phyloP scores from a whole-genome alignment of 2,797 vertebrate species.

The Odontamblyopus rebecca region DNA sequence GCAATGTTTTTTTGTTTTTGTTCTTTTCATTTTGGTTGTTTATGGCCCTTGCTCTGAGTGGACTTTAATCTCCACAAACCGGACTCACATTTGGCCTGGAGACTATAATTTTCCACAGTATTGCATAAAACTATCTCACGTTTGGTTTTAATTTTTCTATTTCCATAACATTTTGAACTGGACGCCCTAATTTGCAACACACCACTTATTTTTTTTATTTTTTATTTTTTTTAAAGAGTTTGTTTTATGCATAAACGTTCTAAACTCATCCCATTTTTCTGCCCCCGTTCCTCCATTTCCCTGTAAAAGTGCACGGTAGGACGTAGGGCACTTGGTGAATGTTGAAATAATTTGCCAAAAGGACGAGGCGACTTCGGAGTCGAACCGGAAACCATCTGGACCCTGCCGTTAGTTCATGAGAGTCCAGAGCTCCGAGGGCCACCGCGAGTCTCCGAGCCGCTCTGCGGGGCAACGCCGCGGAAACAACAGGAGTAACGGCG shows the following conservation, averaged over 20 bases:
- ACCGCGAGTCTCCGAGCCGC: background rate
- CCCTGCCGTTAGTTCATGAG: conserved; percentile 66
- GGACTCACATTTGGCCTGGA: too few relatives aligned
- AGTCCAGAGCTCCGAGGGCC: conserved; percentile 41
- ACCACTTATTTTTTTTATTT: too few relatives aligned
- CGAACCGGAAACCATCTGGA: conserved; percentile 64
- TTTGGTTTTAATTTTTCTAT: too few relatives aligned
- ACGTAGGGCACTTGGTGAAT: conserved; percentile 39
- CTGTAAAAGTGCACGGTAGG: background rate
- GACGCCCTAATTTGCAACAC: too few relatives aligned
- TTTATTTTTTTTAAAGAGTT: background rate
- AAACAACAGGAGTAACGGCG: too few relatives aligned
- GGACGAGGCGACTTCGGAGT: conserved; percentile 57
- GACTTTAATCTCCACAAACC: too few relatives aligned
- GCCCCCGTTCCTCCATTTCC: background rate
- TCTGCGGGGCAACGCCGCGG: background rate
- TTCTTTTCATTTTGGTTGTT: too few relatives aligned
- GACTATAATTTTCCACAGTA: too few relatives aligned
- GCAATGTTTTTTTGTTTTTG: too few relatives aligned
- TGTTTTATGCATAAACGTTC: conserved; percentile 4
- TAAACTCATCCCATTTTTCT: background rate
- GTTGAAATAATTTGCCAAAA: conserved; percentile 46
- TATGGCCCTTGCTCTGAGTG: too few relatives aligned
- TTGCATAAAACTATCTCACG: too few relatives aligned
- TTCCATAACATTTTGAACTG: too few relatives aligned